Evolutionary conservation across 2,113 vertebrate genomes (phyloP).

Genomic region (Aix galericulata): DNA sequence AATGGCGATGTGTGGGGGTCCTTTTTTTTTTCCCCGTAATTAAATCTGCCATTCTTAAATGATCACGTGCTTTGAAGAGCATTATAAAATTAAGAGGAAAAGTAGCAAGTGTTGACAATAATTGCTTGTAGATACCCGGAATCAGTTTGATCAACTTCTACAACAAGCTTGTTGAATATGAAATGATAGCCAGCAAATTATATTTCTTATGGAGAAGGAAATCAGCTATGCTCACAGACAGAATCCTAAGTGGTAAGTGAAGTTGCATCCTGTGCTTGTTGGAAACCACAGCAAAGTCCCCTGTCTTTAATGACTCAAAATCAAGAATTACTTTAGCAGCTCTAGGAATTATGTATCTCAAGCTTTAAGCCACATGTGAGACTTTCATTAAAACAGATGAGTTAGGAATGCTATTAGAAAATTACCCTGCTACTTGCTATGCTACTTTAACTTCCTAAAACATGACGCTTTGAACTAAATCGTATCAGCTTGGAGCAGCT

Average conservation of each 20-base stretch:
- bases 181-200: not conserved
- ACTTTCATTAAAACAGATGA: not conserved
- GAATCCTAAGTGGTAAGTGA: not conserved
- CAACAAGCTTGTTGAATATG: not conserved
- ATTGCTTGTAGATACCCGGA: not conserved
- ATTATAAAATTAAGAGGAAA: not conserved
- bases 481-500: not conserved
- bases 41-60: not conserved
- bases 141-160: not conserved
- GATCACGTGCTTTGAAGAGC: not conserved
- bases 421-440: not conserved
- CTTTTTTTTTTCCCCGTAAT: not conserved
- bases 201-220: not conserved
- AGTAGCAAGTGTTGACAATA: not conserved
- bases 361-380: not conserved
- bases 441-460: not conserved
- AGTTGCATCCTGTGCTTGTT: accelerated
- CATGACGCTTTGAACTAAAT: not conserved
- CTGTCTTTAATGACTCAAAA: not conserved
- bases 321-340: not conserved
- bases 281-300: not conserved
- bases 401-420: not conserved
- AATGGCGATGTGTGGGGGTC: accelerated
- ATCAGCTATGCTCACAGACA: not conserved
- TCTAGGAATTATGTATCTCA: not conserved